A percentile compares a stretch with the other conserved stretches of the same genome.
Evolutionary conservation across 30 jellyfish, hydroid and myxozoan genomes (phyloP).

Genomic region (Cassiopea andromeda): DNA sequence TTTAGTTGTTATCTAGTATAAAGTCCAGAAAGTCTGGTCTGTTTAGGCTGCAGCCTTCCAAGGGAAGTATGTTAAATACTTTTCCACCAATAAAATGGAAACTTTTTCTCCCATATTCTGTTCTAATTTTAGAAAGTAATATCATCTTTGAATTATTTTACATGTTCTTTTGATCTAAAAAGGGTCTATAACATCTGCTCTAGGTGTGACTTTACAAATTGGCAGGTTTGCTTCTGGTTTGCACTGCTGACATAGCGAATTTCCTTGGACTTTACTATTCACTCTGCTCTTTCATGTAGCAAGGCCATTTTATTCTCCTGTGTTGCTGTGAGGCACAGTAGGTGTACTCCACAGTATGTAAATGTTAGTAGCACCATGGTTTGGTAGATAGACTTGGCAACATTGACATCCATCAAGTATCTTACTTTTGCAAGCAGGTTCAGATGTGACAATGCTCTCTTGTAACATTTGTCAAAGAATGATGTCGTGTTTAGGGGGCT

Average conservation of each 20-base stretch:
- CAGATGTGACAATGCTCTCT: too few relatives aligned
- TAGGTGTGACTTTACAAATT: slow-evolving; percentile 8
- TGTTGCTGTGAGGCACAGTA: neutral
- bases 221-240: slow-evolving; percentile 32
- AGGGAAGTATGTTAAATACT: slow-evolving; percentile 18
- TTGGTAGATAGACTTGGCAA: too few relatives aligned
- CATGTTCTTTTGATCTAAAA: neutral
- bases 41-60: neutral
- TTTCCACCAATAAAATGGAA: slow-evolving; percentile 1
- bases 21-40: neutral
- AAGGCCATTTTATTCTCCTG: neutral
- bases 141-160: slow-evolving; percentile 6
- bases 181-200: neutral
- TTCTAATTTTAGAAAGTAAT: too few relatives aligned
- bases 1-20: slow-evolving; percentile 1
- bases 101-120: too few relatives aligned
- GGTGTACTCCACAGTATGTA: too few relatives aligned
- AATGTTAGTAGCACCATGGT: too few relatives aligned
- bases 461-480: too few relatives aligned
- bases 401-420: too few relatives aligned
- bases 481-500: too few relatives aligned
- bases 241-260: slow-evolving; percentile 32
- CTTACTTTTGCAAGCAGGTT: too few relatives aligned
- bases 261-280: slow-evolving; percentile 9
- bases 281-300: slow-evolving; percentile 7